Percentiles rank a stretch among this genome's conserved stretches.
Conservation (phyloP, 2,113 vertebrate species). For the Erinaceus europaeus region DNA sequence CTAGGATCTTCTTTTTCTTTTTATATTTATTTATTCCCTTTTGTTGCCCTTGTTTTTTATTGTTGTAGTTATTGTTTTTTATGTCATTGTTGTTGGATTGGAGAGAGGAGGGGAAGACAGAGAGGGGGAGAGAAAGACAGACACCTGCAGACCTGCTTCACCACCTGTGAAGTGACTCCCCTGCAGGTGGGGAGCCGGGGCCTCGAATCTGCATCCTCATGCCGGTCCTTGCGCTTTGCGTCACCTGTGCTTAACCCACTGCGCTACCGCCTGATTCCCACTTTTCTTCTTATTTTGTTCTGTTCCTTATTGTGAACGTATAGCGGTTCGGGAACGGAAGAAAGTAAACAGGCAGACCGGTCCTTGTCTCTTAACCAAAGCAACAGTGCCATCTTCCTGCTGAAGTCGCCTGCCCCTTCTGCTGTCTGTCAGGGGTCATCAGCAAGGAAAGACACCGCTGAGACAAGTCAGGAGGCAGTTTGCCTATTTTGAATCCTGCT, state of each 20-base stretch:
- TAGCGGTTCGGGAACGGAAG: background rate
- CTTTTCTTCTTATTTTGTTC: background rate
- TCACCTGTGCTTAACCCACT: too few species aligned
- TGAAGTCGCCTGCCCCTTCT: background rate
- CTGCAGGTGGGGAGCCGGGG: too few species aligned
- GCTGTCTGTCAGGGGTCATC: background rate
- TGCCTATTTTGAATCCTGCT: background rate
- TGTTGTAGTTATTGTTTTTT: too few species aligned
- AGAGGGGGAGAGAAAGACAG: too few species aligned
- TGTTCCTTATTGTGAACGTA: background rate
- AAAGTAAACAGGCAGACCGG: background rate
- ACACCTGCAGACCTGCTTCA: too few species aligned
- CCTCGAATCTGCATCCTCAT: too few species aligned
- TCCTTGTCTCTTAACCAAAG: background rate
- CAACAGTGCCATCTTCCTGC: background rate
- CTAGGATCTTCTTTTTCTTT: too few species aligned
- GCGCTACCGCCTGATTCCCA: too few species aligned
- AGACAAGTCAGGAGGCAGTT: background rate
- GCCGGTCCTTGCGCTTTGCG: too few species aligned
- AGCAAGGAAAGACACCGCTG: background rate
- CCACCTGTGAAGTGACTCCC: too few species aligned
- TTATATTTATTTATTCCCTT: background rate
- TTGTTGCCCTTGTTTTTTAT: background rate
- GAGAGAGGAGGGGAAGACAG: too few species aligned
- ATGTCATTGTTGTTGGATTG: too few species aligned